These are phyloP conservation scores for Lamellibrachia satsuma DNA, from an alignment of 2,888 invertebrate species.

Conservation along the genomic window DNA sequence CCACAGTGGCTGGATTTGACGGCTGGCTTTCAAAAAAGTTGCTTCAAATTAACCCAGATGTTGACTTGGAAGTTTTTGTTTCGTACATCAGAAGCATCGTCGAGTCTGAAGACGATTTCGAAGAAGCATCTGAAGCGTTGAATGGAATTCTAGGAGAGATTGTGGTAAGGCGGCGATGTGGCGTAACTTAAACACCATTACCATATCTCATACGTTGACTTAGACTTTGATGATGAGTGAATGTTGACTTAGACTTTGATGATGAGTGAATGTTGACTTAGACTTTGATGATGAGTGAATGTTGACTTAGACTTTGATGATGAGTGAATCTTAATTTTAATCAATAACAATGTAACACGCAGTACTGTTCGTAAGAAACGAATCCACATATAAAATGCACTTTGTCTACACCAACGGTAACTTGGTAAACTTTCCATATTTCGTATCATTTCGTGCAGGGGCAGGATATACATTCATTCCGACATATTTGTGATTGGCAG, in stretches of 20 bases:
- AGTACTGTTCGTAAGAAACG: too few species aligned
- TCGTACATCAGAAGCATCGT: conserved; percentile 42
- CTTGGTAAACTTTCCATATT: too few species aligned
- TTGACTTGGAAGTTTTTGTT: conserved; percentile 49
- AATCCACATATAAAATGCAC: too few species aligned
- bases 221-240: neutral
- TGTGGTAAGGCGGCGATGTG: conserved; percentile 45
- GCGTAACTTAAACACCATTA: neutral
- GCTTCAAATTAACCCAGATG: conserved; percentile 53
- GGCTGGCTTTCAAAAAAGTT: conserved; percentile 56
- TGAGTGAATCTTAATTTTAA: neutral
- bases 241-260: neutral
- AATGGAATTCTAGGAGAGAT: conserved; percentile 55
- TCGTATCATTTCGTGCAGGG: too few species aligned
- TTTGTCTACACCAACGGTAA: too few species aligned
- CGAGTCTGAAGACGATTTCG: conserved; percentile 39
- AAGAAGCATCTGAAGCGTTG: conserved; percentile 56
- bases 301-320: neutral
- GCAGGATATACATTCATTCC: too few species aligned
- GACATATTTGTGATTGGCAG: too few species aligned
- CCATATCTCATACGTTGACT: neutral
- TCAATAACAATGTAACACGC: too few species aligned
- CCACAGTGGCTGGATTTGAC: conserved; percentile 41
- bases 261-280: too few species aligned
- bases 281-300: neutral